Evolutionary conservation across 1,140 invertebrate genomes (phyloP).

Genomic region (Ceratina australensis): DNA sequence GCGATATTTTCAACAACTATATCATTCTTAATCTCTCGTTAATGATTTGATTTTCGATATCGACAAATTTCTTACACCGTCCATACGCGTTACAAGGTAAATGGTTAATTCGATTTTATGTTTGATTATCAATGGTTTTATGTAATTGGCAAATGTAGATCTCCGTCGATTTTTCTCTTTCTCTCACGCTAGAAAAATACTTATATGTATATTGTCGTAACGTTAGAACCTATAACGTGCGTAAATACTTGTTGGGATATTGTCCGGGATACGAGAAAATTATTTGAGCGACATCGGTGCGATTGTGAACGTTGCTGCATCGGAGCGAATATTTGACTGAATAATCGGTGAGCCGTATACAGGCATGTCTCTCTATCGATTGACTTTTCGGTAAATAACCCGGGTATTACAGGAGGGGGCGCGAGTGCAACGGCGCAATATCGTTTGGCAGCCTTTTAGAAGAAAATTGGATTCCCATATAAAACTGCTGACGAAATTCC

Average conservation of each 20-base stretch:
- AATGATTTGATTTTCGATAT: neutral
- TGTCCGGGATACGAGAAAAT: conserved; percentile 59
- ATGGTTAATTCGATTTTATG: neutral
- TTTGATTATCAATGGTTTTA: neutral
- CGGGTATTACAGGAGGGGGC: neutral
- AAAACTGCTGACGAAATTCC: neutral
- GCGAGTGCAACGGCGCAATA: neutral
- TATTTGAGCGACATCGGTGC: conserved; percentile 41
- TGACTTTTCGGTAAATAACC: neutral
- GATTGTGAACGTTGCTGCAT: neutral
- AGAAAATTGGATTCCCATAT: neutral
- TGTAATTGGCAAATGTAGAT: conserved; percentile 29
- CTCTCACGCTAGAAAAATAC: conserved; percentile 59
- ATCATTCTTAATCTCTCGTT: neutral
- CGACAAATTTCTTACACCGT: too few relatives aligned
- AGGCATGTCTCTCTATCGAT: neutral
- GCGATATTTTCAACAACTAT: neutral
- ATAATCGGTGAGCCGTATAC: neutral
- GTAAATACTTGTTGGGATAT: conserved; percentile 61
- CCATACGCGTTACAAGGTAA: neutral
- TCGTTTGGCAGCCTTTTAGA: neutral
- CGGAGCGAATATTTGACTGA: neutral
- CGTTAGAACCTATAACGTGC: conserved; percentile 58
- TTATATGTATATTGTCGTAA: conserved; percentile 47
- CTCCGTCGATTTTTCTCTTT: conserved; percentile 19